These are phyloP conservation scores for Drosophila athabasca DNA, from an alignment of 1,140 invertebrate species.

Conservation along the genomic window DNA sequence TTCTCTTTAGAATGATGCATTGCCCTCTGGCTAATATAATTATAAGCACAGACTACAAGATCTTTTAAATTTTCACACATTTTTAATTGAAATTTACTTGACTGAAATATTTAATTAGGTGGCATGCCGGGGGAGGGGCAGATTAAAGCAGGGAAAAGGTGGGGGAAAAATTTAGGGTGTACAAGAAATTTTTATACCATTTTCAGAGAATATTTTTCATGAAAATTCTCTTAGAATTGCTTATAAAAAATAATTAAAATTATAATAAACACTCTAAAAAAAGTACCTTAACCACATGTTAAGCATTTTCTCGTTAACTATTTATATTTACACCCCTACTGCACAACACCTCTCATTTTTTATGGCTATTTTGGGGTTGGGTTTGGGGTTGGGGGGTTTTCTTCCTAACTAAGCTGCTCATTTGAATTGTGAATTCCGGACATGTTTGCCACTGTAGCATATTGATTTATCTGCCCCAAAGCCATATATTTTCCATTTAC, in stretches of 20 bases:
- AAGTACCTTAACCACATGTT: no score
- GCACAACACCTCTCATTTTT: no score
- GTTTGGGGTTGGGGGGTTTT: slow-evolving; percentile 6
- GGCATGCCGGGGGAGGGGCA: no score
- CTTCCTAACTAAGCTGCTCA: slow-evolving; percentile 33
- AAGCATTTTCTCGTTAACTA: no score
- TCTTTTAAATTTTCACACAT: slow-evolving; percentile 32
- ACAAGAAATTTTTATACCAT: no score
- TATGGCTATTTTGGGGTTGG: not conserved
- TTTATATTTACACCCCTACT: no score
- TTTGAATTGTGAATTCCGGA: slow-evolving; percentile 68
- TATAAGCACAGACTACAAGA: slow-evolving; percentile 9
- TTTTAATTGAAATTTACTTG: slow-evolving; percentile 37
- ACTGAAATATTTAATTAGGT: not conserved
- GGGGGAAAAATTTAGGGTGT: no score
- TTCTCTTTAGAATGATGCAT: slow-evolving; percentile 48
- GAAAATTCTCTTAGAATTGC: no score
- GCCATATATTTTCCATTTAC: slow-evolving; percentile 75
- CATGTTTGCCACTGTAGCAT: slow-evolving; percentile 63
- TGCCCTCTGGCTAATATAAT: slow-evolving; percentile 19
- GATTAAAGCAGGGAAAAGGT: no score
- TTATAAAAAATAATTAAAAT: no score
- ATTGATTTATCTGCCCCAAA: slow-evolving; percentile 68
- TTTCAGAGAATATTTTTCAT: no score
- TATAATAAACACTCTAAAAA: no score